These are phyloP conservation scores for Neoaliturus tenellus DNA, from an alignment of 2,888 invertebrate species.

Conservation along the genomic window DNA sequence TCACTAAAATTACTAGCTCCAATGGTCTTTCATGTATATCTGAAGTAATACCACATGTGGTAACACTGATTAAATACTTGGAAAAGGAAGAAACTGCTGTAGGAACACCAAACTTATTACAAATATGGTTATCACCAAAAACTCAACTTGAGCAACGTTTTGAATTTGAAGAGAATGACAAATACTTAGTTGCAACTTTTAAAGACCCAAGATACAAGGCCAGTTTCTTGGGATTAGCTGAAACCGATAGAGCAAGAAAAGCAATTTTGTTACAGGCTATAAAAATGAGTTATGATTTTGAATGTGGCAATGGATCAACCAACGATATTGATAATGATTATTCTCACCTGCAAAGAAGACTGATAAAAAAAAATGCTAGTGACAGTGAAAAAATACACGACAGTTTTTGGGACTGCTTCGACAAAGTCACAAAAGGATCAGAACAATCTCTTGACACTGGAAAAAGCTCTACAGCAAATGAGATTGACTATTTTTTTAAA, in stretches of 20 bases:
- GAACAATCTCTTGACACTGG: background rate
- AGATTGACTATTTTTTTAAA: conserved; percentile 8
- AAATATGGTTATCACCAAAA: background rate
- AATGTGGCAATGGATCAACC: conserved; percentile 3
- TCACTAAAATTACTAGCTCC: conserved; percentile 10
- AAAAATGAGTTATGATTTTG: conserved; percentile 9
- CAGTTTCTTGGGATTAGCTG: conserved; percentile 6
- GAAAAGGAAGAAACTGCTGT: conserved; percentile 15
- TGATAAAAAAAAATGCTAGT: background rate
- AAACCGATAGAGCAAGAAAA: conserved; percentile 5
- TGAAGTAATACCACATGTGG: conserved; percentile 1
- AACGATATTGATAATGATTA: conserved; percentile 6
- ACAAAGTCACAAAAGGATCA: background rate
- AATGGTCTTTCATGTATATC: background rate
- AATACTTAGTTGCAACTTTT: conserved; percentile 19
- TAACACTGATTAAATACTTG: conserved; percentile 5
- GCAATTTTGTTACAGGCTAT: background rate
- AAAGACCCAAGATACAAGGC: background rate
- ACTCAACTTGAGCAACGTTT: too few relatives aligned
- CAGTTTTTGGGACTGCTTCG: conserved; percentile 6
- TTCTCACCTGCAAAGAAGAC: conserved; percentile 11
- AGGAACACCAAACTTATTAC: conserved; percentile 4
- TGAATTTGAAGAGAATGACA: conserved; percentile 13
- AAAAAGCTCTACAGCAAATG: background rate
- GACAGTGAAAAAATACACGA: conserved; percentile 14